A percentile compares a stretch with the other conserved stretches of the same genome.
These are phyloP conservation scores for Sesia bembeciformis DNA, from an alignment of 2,888 invertebrate species.

Conservation along the genomic window DNA sequence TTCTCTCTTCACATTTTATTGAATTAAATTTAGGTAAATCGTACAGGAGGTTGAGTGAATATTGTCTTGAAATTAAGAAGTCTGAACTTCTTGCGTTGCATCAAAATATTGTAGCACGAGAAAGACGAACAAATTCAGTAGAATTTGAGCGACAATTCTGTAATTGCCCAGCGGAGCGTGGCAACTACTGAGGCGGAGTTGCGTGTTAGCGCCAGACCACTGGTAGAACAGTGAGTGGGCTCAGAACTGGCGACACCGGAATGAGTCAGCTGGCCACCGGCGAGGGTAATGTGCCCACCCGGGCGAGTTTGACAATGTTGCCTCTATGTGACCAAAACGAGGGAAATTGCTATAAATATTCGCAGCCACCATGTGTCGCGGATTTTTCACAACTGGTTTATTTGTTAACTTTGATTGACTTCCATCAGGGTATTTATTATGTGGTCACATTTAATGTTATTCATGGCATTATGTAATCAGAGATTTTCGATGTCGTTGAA, in stretches of 20 bases:
- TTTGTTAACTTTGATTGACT: no score
- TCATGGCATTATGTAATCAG: no score
- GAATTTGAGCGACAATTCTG: constrained; percentile 22
- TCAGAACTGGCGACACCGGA: constrained; percentile 41
- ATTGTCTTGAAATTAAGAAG: no score
- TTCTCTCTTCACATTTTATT: no score
- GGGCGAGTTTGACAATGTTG: not conserved
- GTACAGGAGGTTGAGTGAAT: no score
- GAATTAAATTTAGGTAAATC: no score
- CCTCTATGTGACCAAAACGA: not conserved
- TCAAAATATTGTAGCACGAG: not conserved
- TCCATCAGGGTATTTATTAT: no score
- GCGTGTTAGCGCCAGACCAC: constrained; percentile 54
- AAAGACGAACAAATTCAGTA: not conserved
- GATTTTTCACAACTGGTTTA: not conserved
- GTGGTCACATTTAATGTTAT: no score
- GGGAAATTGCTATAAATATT: not conserved
- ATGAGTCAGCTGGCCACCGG: constrained; percentile 39
- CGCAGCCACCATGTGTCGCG: no score
- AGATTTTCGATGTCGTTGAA: no score
- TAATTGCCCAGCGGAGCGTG: constrained; percentile 51
- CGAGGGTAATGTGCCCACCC: constrained; percentile 38
- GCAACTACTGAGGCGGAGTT: constrained; percentile 56
- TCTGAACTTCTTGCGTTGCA: no score
- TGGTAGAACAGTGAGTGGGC: constrained; percentile 32